Evolutionary conservation across 2,888 invertebrate species (phyloP).

Genomic region (Embidobia sp.): DNA sequence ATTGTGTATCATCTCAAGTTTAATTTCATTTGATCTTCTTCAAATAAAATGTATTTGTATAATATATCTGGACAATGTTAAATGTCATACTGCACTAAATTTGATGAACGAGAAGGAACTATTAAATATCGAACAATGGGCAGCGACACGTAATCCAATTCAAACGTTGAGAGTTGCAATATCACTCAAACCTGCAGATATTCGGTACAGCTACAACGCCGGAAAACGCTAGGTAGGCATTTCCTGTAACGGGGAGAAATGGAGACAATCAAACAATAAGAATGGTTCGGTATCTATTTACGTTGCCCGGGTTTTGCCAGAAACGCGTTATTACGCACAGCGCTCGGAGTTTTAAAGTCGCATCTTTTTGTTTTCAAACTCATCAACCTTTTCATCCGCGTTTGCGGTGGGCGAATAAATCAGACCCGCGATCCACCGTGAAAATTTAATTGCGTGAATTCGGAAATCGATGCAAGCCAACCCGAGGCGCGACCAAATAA

Average conservation of each 20-base stretch:
- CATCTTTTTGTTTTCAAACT: constrained; percentile 44
- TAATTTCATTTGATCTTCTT: too few relatives aligned
- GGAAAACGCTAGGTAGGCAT: constrained; percentile 78
- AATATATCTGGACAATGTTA: too few relatives aligned
- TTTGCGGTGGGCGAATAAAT: constrained; percentile 1
- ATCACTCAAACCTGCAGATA: constrained; percentile 68
- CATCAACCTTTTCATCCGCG: constrained; percentile 32
- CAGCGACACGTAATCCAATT: constrained; percentile 80
- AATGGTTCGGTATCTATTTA: constrained; percentile 74
- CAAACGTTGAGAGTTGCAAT: constrained; percentile 78
- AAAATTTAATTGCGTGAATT: constrained; percentile 10
- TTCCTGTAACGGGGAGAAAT: constrained; percentile 74
- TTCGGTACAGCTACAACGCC: constrained; percentile 71
- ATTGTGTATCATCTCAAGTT: too few relatives aligned
- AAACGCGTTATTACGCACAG: constrained; percentile 75
- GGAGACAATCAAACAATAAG: constrained; percentile 75
- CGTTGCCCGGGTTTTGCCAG: constrained; percentile 76
- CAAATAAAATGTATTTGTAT: too few relatives aligned
- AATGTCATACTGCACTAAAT: too few relatives aligned
- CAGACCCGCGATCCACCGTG: constrained; percentile 1
- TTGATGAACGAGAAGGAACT: too few relatives aligned
- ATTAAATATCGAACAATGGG: too few relatives aligned
- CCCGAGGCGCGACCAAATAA: constrained; percentile 3
- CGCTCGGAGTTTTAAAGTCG: constrained; percentile 56
- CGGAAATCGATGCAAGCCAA: neutral